Base-by-base conservation (phyloP, 2,797 vertebrate genomes). In the Helostoma temminkii region DNA sequence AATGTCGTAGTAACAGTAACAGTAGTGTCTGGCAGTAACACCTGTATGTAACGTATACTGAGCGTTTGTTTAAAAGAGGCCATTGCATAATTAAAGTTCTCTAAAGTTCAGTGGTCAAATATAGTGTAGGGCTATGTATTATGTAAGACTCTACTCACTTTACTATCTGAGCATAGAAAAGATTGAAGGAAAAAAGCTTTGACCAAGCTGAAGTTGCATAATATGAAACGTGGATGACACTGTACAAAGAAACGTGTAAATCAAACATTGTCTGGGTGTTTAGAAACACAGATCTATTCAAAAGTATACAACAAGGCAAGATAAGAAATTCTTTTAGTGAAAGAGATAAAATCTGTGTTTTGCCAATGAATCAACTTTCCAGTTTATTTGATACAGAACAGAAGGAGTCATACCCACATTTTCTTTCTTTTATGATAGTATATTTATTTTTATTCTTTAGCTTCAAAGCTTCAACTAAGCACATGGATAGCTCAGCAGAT, bases 81-180 rank as follows among this genome's bases (percentile, higher is more conserved):
- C 54, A 66, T 37, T 72, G 66, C 73, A n/a, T n/a, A n/a, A 82
- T 11, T 80, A 48, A 68, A 81, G 39, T 39, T 61, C 80, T 80
- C 74, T 58, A 56, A 78, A 76, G 84, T 77, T 86, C 89, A 89
- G 83, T 41, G 61, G 80, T 89, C 89, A 91, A 71, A 84, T 84
- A 75, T 81, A 85, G 63, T 66, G 54, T 80, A 56, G 42, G 72
- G 55, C 64, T 67, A 25, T 45, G 32, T 34, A 37, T 91, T 93
- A 80, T 64, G 52, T 81, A 91, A 91, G 49, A 9, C 50, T 24
- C n/a, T 2, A 49, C 68, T 87, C 66, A 37, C 26, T 66, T 86
- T 76, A 78, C 78, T 60, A 43, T 19, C 39, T 74, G 24, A 62
- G 60, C 1, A 14, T 45, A 22, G 45, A 9, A 30, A 72, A 30